Evolutionary conservation across 2,113 vertebrate genomes (phyloP).

Genomic region (Toxotes jaculatrix): DNA sequence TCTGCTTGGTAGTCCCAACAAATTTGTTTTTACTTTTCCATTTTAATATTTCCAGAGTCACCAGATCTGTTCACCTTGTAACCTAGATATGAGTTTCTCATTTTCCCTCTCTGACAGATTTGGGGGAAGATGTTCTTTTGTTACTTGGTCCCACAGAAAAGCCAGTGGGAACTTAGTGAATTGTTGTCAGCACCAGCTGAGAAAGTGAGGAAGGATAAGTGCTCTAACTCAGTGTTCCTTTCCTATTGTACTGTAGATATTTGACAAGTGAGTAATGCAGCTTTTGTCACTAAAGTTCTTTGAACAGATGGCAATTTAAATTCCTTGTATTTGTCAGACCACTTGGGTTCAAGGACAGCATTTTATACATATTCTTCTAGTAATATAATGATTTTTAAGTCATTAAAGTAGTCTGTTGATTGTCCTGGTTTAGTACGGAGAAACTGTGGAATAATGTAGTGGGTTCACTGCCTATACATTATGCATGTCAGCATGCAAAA

Average conservation of each 20-base stretch:
- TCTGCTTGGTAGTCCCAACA: background rate
- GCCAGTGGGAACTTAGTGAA: slow-evolving; percentile 9
- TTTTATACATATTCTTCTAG: slow-evolving; percentile 16
- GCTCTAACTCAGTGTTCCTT: slow-evolving; percentile 17
- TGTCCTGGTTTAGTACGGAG: background rate
- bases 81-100: slow-evolving; percentile 19
- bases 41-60: slow-evolving; percentile 15
- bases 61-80: slow-evolving; percentile 19
- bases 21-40: slow-evolving; percentile 10
- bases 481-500: background rate
- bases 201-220: slow-evolving; percentile 24
- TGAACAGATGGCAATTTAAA: slow-evolving; percentile 7
- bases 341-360: background rate
- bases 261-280: slow-evolving; percentile 37
- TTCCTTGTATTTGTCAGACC: slow-evolving; percentile 9
- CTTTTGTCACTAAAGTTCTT: slow-evolving; percentile 23
- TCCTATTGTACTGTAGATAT: slow-evolving; percentile 1
- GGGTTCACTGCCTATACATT: background rate
- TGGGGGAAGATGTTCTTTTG: slow-evolving; percentile 27
- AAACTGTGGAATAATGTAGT: background rate
- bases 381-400: slow-evolving; percentile 4
- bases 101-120: slow-evolving; percentile 23
- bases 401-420: background rate
- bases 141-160: slow-evolving; percentile 11
- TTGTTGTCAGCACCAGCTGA: slow-evolving; percentile 10